These are phyloP conservation scores for Urocitellus parryii DNA, from an alignment of 2,113 vertebrate species.

Conservation along the genomic window DNA sequence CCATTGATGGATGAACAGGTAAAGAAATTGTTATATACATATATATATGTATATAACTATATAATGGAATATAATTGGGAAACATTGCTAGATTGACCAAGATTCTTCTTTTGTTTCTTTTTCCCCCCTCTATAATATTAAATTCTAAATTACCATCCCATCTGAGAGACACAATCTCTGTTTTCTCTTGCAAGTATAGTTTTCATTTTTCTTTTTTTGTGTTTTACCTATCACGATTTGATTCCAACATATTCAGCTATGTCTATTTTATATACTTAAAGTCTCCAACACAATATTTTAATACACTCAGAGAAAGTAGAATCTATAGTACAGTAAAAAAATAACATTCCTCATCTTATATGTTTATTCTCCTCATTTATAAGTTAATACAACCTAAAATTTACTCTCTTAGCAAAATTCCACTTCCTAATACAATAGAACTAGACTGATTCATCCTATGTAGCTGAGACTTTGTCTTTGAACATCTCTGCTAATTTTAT, in stretches of 20 bases:
- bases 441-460: neutral
- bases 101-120: neutral
- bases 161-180: neutral
- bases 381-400: neutral
- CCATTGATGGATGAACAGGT: neutral
- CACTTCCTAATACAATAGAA: neutral
- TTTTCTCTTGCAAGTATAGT: neutral
- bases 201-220: neutral
- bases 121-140: neutral
- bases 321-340: neutral
- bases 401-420: neutral
- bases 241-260: neutral
- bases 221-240: neutral
- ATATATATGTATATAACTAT: neutral
- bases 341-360: neutral
- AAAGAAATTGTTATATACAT: neutral
- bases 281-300: fast-evolving
- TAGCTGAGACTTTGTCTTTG: neutral
- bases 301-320: neutral
- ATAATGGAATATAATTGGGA: neutral
- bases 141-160: neutral
- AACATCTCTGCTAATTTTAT: neutral
- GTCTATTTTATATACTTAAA: neutral
- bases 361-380: neutral
- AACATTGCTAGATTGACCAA: neutral